These are phyloP conservation scores for Panthera uncia DNA, from an alignment of 2,113 vertebrate species.

Conservation along the genomic window DNA sequence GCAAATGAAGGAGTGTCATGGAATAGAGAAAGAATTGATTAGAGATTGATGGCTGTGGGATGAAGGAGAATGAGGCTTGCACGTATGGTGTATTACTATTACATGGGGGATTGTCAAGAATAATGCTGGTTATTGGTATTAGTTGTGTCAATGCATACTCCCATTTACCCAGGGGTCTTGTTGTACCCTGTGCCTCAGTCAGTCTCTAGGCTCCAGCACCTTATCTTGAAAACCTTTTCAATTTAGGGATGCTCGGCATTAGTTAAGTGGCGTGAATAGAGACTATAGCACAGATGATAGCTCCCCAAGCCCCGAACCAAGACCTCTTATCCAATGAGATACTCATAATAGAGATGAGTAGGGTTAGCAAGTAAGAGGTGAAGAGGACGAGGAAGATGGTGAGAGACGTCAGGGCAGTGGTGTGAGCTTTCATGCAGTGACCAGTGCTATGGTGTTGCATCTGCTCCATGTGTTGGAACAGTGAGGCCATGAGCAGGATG, in stretches of 20 bases:
- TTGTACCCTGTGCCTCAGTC: background rate
- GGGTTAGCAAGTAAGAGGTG: constrained; percentile 27
- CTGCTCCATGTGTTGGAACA: constrained; percentile 11
- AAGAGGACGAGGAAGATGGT: constrained; percentile 38
- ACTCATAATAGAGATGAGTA: background rate
- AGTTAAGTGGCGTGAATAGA: constrained; percentile 41
- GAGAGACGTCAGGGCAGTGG: constrained; percentile 31
- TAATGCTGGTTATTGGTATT: background rate
- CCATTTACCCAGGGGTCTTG: background rate
- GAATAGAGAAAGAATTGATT: background rate
- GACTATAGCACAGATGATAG: background rate
- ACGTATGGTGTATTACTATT: background rate
- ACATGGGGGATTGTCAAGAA: background rate
- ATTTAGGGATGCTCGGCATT: constrained; percentile 5
- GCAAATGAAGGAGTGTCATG: background rate
- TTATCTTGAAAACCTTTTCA: constrained; percentile 44
- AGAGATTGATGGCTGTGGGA: background rate
- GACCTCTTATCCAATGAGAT: fast-evolving
- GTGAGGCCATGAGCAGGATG: background rate
- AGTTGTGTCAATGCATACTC: background rate
- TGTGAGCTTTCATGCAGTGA: background rate
- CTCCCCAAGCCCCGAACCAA: constrained; percentile 44
- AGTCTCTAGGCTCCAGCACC: background rate
- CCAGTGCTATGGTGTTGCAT: background rate
- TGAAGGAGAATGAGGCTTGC: background rate